Evolutionary conservation across 2,888 invertebrate species (phyloP).

Genomic region (Ophion costatus): DNA sequence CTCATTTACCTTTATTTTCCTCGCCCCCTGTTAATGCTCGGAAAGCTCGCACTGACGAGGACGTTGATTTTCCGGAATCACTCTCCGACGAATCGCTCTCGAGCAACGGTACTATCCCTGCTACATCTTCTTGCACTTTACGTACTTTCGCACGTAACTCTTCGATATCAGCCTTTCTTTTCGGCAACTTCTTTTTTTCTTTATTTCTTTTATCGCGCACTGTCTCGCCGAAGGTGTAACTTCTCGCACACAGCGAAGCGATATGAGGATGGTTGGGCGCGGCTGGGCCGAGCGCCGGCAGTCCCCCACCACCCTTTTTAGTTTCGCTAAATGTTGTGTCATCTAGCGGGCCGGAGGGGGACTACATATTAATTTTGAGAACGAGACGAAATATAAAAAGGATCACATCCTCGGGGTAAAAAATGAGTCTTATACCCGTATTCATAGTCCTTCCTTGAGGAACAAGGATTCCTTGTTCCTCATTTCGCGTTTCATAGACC

Average conservation of each 20-base stretch:
- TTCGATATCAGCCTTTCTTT: neutral
- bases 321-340: constrained; percentile 8
- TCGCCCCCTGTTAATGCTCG: too few relatives aligned
- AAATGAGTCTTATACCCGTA: too few relatives aligned
- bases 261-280: neutral
- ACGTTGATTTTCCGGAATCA: neutral
- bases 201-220: neutral
- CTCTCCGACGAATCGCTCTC: neutral
- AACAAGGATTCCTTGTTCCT: too few relatives aligned
- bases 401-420: too few relatives aligned
- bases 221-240: constrained; percentile 7
- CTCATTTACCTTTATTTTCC: too few relatives aligned
- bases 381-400: too few relatives aligned
- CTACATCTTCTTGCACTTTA: neutral
- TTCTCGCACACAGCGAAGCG: constrained; percentile 7
- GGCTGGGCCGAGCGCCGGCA: too few relatives aligned
- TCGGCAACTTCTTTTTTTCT: neutral
- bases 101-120: neutral
- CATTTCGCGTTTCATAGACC: too few relatives aligned
- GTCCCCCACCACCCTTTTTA: neutral
- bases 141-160: constrained; percentile 9
- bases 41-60: neutral
- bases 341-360: too few relatives aligned
- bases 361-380: too few relatives aligned
- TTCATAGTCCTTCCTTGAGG: too few relatives aligned